phyloP scores from a whole-genome alignment of 2,113 vertebrate species.

The Gallinago undulata region DNA sequence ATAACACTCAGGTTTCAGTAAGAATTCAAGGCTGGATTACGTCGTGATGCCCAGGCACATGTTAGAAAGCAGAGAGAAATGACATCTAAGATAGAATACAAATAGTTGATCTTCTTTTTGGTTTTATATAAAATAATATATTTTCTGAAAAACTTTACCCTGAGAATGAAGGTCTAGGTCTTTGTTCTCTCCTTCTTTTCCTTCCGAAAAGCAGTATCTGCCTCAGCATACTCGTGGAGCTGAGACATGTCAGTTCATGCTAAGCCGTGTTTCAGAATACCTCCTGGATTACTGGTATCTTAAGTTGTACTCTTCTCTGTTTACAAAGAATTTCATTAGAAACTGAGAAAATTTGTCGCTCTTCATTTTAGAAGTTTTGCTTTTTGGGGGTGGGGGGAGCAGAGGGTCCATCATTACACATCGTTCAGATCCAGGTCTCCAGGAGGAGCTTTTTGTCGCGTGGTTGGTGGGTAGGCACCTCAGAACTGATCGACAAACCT shows the following conservation, averaged over 20 bases:
- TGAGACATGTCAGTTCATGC: not conserved
- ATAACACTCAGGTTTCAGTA: not conserved
- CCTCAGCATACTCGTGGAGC: not conserved
- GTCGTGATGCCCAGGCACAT: not conserved
- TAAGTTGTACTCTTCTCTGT: not conserved
- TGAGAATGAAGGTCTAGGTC: not conserved
- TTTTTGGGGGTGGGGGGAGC: accelerated
- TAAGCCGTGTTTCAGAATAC: not conserved
- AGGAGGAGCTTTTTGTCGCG: not conserved
- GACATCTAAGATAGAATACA: not conserved
- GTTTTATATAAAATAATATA: not conserved
- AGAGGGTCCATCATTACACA: not conserved
- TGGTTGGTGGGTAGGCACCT: not conserved
- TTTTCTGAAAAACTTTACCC: not conserved
- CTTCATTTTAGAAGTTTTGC: not conserved
- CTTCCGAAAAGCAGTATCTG: not conserved
- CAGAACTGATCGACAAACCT: not conserved
- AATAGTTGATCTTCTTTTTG: not conserved
- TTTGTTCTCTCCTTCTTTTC: not conserved
- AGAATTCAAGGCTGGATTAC: not conserved
- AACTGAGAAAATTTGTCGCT: not conserved
- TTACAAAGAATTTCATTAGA: not conserved
- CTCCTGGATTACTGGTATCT: not conserved
- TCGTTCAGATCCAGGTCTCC: not conserved
- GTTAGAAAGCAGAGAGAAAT: not conserved